These are phyloP conservation scores for Petrocephalus sullivani DNA, from an alignment of 2,797 vertebrate genomes.

Conservation along the genomic window DNA sequence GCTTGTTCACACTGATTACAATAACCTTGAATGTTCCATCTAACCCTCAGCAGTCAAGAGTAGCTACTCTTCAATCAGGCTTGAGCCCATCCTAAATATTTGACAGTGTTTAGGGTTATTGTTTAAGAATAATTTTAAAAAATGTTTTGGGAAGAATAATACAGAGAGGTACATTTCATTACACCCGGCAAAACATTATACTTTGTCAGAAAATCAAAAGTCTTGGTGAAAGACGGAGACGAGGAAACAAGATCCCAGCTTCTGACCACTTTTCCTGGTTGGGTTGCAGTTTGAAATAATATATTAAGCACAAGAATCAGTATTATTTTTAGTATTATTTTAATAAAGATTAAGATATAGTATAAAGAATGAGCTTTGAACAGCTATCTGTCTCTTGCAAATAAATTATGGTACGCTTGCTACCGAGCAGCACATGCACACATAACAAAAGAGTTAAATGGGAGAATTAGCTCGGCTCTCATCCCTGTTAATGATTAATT, in stretches of 20 bases:
- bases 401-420: not conserved
- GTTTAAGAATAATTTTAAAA: not conserved
- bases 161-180: not conserved
- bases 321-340: not conserved
- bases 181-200: not conserved
- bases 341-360: not conserved
- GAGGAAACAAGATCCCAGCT: not conserved
- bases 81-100: not conserved
- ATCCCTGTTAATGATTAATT: not conserved
- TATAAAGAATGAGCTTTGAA: not conserved
- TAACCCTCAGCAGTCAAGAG: not conserved
- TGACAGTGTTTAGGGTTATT: not conserved
- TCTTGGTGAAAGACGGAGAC: not conserved
- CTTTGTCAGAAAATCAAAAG: not conserved
- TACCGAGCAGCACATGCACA: not conserved
- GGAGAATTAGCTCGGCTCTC: not conserved
- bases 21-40: not conserved
- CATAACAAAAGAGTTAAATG: not conserved
- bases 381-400: not conserved
- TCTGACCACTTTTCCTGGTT: not conserved
- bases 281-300: not conserved
- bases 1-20: not conserved
- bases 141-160: not conserved
- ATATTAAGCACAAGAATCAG: not conserved
- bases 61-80: not conserved